Base-by-base conservation (phyloP, 2,797 vertebrate genomes). In the Malacoraja senta region DNA sequence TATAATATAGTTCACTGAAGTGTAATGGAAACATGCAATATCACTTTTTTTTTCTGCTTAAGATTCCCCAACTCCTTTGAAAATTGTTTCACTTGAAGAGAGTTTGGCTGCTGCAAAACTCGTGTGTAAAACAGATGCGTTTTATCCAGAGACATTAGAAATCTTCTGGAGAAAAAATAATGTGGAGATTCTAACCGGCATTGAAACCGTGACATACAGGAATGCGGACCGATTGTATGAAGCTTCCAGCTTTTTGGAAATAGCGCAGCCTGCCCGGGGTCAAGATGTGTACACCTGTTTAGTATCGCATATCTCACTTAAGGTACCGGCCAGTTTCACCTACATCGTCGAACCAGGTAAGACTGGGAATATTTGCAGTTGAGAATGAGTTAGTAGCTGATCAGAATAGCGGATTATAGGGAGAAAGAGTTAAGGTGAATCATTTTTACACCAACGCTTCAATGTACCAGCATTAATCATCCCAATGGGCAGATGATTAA, bases 61-160 rank as follows among this genome's bases (percentile, higher is more conserved):
- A 90, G 61, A 65, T 90, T n/a, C n/a, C 17, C 84, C 84, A 68
- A 68, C 13, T 3, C 84, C 61, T 1, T 8, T 90, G 61, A 68
- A 90, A 21, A 68, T 68, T 8, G 1, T 17, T 90, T n/a, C 17
- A 17, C 8, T 65, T 19, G 32, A 90, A 68, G 2, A 53, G 0
- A 53, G 19, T 35, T 32, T 65, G 61, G 19, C 13, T 68, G 24
- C 44, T 58, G n/a, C 68, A 17, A 65, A 32, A 17, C 17, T 68
- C 32, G n/a, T 58, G 17, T 68, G 86, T 24, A 90, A 68, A 90
- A 90, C 86, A 12, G 63, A 29, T 68, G 86, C 86, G n/a, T 90
- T 68, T 68, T 90, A 68, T 29, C 86, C 86, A 17, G n/a, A 90
- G 63, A 0, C 32, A 65, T 68, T 90, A 35, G 19, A 0, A 63